Evolutionary conservation across 1,140 invertebrate species (phyloP), one percentile per base, ranked within the genome.

Genomic region (Drosophila mojavensis): DNA sequence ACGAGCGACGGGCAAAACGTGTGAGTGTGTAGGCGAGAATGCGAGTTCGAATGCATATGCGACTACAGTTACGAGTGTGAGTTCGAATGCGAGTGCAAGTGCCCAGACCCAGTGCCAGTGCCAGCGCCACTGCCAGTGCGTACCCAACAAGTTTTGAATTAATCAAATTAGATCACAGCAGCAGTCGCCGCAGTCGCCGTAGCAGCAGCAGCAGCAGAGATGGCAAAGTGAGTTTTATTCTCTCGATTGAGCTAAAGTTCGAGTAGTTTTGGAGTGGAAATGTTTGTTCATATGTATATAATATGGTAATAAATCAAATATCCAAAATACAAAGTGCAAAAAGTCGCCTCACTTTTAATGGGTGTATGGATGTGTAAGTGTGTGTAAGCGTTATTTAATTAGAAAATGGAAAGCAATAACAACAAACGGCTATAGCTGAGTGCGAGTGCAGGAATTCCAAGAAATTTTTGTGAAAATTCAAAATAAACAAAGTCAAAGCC

Each of bases 111-210:
- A 39, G 36, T 39, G 36, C 36, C 36, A 17, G 43, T 43, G 20
- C 20, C 2, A 24, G 20, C 20, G 41, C 41, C 11, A 43, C 67
- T 64, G 77, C 41, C 65, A 66, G 67, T 68, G 77, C 60, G 68
- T 66, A 81, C 68, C 73, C 83, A 89, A 89, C 84, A 79, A 88
- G 84, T 88, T 88, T 89, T 89, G 73, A 80, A 88, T 88, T 89
- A 88, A 89, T 89, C 79, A 83, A 86, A 86, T 86, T 86, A 89
- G 84, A 86, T 86, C 79, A 85, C 58, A 85, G 68, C 64, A 64
- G 20, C 48, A 59, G 48, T n/a, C 17, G 7, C 20, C 53, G 15
- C 6, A 30, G 74, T 47, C 55, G 20, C n/a, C 41, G 13, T 30
- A 13, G 13, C 54, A 24, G 51, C 51, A 33, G n/a, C 55, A 47